phyloP scores from a whole-genome alignment of 2,113 vertebrate species.

The Neoarius graeffei region DNA sequence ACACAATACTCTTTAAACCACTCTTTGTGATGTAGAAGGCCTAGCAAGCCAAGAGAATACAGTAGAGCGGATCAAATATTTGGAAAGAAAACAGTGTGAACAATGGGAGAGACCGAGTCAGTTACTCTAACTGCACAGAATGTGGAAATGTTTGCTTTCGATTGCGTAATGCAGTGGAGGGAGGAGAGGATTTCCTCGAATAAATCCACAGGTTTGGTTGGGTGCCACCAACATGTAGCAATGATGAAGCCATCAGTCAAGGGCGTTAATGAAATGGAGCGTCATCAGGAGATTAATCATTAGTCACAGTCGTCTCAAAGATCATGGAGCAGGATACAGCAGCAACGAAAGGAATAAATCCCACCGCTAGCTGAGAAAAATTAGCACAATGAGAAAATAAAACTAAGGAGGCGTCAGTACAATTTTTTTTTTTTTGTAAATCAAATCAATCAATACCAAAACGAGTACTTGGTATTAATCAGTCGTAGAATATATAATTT shows the following conservation, averaged over 20 bases:
- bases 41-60: not conserved
- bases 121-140: not conserved
- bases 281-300: slow-evolving; percentile 12
- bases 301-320: not conserved
- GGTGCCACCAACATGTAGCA: not conserved
- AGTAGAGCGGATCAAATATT: not conserved
- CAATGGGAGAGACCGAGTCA: not conserved
- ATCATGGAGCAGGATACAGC: not conserved
- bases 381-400: no score
- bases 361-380: not conserved
- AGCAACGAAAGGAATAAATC: not conserved
- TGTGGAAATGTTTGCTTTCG: not conserved
- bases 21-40: no score
- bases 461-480: no score
- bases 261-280: not conserved
- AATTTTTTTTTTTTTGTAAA: no score
- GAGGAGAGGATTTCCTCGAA: not conserved
- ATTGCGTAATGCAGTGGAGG: not conserved
- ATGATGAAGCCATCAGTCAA: not conserved
- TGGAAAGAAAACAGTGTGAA: not conserved
- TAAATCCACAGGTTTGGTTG: slow-evolving; percentile 7
- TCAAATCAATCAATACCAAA: no score
- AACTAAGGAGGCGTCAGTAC: no score
- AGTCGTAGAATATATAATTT: no score
- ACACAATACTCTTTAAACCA: not conserved